phyloP scores from a whole-genome alignment of 2,888 invertebrate species.

The Hetaerina titia region DNA sequence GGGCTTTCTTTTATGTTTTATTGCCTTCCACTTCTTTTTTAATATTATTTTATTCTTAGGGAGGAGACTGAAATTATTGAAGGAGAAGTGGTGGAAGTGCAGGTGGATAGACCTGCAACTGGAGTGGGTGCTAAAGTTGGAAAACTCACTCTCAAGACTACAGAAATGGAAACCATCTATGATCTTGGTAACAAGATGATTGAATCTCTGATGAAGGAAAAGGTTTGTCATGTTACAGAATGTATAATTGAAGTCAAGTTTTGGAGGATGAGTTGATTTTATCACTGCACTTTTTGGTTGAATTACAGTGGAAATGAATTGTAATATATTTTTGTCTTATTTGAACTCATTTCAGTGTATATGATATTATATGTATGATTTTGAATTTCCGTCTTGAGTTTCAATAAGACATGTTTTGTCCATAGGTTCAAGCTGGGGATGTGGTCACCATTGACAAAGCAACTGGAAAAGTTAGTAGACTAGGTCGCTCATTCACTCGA shows the following conservation, averaged over 20 bases:
- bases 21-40: conserved; percentile 9
- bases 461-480: conserved; percentile 93
- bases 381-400: conserved; percentile 37
- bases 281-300: neutral
- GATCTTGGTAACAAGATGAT: conserved; percentile 99
- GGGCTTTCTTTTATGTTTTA: neutral
- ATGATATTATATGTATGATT: conserved; percentile 28
- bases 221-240: conserved; percentile 79
- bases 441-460: conserved; percentile 99
- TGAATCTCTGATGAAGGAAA: conserved; percentile 96
- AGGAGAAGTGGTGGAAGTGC: conserved; percentile 98
- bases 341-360: neutral
- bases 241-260: neutral
- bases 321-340: neutral
- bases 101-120: conserved; percentile 96
- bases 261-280: neutral
- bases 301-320: neutral
- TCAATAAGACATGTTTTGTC: neutral
- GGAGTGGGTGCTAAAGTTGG: conserved; percentile 93
- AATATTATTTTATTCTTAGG: conserved; percentile 77
- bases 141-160: conserved; percentile 97
- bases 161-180: conserved; percentile 99
- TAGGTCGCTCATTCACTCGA: conserved; percentile 96
- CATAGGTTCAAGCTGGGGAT: conserved; percentile 92
- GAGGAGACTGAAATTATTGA: conserved; percentile 99